Evolutionary conservation across 2,888 invertebrate genomes (phyloP).

Genomic region (Pteria penguin): DNA sequence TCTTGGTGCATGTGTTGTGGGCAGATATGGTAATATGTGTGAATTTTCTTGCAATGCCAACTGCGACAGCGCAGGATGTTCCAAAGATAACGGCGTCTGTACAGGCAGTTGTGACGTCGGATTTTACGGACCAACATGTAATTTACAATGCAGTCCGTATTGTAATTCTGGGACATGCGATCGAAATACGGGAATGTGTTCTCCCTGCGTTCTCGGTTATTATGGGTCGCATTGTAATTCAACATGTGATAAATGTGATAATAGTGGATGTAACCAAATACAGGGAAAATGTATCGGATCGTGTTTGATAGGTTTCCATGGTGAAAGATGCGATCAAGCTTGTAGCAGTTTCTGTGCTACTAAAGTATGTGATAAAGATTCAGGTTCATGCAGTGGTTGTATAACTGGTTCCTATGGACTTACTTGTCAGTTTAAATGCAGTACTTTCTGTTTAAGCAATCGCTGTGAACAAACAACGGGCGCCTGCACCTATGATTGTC

Average conservation of each 20-base stretch:
- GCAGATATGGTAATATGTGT: conserved; percentile 29
- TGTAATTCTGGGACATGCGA: conserved; percentile 25
- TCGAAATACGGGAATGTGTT: conserved; percentile 8
- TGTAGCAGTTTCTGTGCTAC: conserved; percentile 17
- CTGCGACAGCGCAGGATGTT: conserved; percentile 16
- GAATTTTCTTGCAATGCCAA: conserved; percentile 15
- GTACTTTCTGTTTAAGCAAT: conserved; percentile 17
- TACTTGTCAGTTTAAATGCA: conserved; percentile 3
- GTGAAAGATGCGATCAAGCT: conserved; percentile 11
- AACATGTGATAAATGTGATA: conserved; percentile 20
- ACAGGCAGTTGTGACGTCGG: conserved; percentile 14
- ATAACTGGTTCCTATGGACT: conserved; percentile 22
- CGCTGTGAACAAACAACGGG: conserved; percentile 20
- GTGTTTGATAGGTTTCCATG: conserved; percentile 23
- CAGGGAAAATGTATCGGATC: conserved; percentile 22
- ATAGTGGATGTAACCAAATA: conserved; percentile 11
- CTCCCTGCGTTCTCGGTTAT: not conserved
- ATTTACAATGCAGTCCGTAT: conserved; percentile 8
- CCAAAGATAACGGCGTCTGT: conserved; percentile 16
- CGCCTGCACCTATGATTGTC: conserved; percentile 20
- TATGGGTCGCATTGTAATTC: conserved; percentile 15
- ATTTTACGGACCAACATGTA: conserved; percentile 15
- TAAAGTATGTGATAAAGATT: not conserved
- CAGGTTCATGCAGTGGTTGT: conserved; percentile 11
- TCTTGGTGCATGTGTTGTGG: conserved; percentile 3